Base-by-base conservation (phyloP, 1,140 invertebrate genomes). In the Atta colombica region DNA sequence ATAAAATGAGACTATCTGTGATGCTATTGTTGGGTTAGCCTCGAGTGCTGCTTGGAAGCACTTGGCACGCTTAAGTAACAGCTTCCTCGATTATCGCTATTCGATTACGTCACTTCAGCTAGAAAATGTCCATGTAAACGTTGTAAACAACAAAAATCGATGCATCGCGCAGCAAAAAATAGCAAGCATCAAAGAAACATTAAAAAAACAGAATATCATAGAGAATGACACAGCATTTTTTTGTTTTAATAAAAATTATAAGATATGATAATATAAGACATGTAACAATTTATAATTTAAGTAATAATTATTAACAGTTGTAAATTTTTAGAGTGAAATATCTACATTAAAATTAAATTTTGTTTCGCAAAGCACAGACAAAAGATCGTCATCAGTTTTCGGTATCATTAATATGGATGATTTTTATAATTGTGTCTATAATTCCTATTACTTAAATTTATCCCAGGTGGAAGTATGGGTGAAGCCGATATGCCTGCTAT, bases 401-500 rank as follows among this genome's bases (percentile, higher is more conserved):
- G 3, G 28, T 51, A 10, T 55, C 35, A 35, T 5, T 28, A 5
- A 25, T 21, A 31, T 21, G 21, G 63, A 77, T 28, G 14, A 65
- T 55, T 55, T n/a, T 58, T 12, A 39, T 8, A 39, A 39, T 39
- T 39, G 7, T 39, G 8, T 39, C 1, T 45, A 45, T 45, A 45
- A 45, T 45, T 45, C 8, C 39, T 45, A 45, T 10, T 45, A 45
- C 39, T 45, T 45, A 10, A 10, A 45, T 45, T 45, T 45, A 45
- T 45, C 39, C 39, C 12, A 95, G 95, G 95, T 10, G 94, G 95
- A 71, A 95, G 95, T 28, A 95, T 95, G 90, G 92, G 96, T 87
- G 93, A 96, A 95, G 82, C 94, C 10, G 96, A 96, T 3, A 92
- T 94, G 45, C 96, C 97, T 72, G 95, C 96, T 8, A 94, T 96